Evolutionary conservation across 1,140 invertebrate genomes (phyloP).

Genomic region (Pentalonia nigronervosa): DNA sequence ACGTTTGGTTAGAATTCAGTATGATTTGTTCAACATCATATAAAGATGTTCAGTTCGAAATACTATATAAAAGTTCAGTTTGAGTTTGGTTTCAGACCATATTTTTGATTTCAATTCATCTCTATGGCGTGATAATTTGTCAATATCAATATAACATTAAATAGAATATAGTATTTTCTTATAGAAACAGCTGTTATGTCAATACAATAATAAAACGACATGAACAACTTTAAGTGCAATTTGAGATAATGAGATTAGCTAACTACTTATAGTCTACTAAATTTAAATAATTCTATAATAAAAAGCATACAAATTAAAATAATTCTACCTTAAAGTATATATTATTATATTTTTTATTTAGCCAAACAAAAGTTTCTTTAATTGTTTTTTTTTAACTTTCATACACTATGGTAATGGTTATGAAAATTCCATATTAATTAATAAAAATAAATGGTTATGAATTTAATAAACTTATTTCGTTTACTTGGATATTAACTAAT

Average conservation of each 20-base stretch:
- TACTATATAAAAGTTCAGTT: too few relatives aligned
- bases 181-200: background rate
- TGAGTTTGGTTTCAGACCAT: too few relatives aligned
- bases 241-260: background rate
- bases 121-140: background rate
- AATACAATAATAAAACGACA: background rate
- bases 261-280: background rate
- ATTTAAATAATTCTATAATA: background rate
- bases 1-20: too few relatives aligned
- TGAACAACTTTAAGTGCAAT: background rate
- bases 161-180: background rate
- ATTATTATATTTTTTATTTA: background rate
- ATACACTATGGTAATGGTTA: background rate
- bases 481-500: background rate
- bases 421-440: background rate
- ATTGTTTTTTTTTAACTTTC: background rate
- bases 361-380: background rate
- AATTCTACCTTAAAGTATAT: background rate
- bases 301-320: background rate
- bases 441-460: background rate
- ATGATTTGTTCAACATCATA: too few relatives aligned
- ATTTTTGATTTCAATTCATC: too few relatives aligned
- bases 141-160: background rate
- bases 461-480: background rate
- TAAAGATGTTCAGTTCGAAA: too few relatives aligned